Base-by-base conservation (phyloP, 2,888 invertebrate species). In the Oeneis ivallda region DNA sequence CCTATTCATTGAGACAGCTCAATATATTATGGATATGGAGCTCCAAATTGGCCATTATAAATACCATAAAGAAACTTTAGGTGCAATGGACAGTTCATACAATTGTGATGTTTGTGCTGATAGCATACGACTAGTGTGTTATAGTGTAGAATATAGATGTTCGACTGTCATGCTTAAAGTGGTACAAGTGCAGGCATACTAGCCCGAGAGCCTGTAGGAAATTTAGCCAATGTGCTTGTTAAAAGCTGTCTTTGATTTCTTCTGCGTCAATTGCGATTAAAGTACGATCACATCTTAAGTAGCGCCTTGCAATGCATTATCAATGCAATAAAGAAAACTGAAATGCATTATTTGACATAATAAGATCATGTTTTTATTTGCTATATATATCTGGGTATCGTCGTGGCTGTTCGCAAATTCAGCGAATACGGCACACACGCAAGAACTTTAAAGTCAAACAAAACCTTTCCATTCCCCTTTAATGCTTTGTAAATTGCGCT, bases 151-250 rank as follows among this genome's bases (percentile, higher is more conserved):
- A 72, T 77, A 82, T 81, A 82, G 74, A 73, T 72, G 73, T 79
- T 73, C 69, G 76, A 75, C 74, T 84, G 86, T 85, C 90, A 90
- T 90, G 90, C 90, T 86, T 77, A 79, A 83, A 85, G 89, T 86
- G 87, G 89, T 86, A 89, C 90, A 86, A 85, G 90, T 91, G 91
- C 90, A 89, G 90, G 87, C 86, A 75, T 47, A 17, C 17, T 47
- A 15, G 10, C 17, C 47, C 47, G 47, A 17, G 47, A 47, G 47
- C 17, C 47, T 15, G 17, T 47, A 47, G 15, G 17, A 47, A 17
- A 17, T 47, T 17, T 9, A 9, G 47, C 8, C 2, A 15, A 9
- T 3, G 15, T 47, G 47, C 47, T 47, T 47, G 47, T 15, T 47
- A 47, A 17, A 47, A 47, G 17, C 17, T 45, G 45, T 15, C 0